Conservation (phyloP, 2,888 invertebrate genomes). For the Mermis nigrescens region DNA sequence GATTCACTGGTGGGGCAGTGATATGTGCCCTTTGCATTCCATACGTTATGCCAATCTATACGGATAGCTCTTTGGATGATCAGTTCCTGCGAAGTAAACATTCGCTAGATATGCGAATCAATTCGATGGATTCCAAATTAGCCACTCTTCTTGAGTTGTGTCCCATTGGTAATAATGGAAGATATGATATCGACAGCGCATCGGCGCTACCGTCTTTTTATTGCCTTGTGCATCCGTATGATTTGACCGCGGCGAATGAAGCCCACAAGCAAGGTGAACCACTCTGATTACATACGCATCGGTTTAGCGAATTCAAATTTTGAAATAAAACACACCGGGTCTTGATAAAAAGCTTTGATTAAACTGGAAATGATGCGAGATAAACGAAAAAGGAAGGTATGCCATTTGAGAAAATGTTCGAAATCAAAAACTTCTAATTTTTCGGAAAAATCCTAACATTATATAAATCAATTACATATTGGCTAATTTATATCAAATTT, state of each 20-base stretch:
- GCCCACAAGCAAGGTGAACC: constrained; percentile 98
- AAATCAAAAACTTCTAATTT: no score
- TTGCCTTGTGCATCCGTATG: constrained; percentile 90
- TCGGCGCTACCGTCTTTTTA: constrained; percentile 40
- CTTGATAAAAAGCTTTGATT: no score
- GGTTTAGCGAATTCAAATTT: no score
- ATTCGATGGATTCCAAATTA: constrained; percentile 14
- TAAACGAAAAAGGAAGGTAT: no score
- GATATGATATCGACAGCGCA: not conserved
- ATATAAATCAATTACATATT: no score
- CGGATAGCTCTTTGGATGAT: constrained; percentile 93
- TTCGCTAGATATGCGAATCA: constrained; percentile 58
- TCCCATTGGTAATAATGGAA: constrained; percentile 18
- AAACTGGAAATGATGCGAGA: no score
- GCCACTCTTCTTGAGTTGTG: constrained; percentile 23
- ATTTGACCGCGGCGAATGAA: constrained; percentile 85
- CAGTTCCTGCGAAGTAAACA: constrained; percentile 99
- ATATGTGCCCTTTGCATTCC: constrained; percentile 43
- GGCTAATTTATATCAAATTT: no score
- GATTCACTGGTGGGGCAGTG: constrained; percentile 39
- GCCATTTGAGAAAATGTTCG: no score
- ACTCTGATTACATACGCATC: no score
- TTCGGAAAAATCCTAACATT: no score
- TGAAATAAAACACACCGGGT: no score
- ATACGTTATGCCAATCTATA: constrained; percentile 84